These are phyloP conservation scores for Neomonachus schauinslandi DNA, from an alignment of 2,113 vertebrate genomes.

Conservation along the genomic window DNA sequence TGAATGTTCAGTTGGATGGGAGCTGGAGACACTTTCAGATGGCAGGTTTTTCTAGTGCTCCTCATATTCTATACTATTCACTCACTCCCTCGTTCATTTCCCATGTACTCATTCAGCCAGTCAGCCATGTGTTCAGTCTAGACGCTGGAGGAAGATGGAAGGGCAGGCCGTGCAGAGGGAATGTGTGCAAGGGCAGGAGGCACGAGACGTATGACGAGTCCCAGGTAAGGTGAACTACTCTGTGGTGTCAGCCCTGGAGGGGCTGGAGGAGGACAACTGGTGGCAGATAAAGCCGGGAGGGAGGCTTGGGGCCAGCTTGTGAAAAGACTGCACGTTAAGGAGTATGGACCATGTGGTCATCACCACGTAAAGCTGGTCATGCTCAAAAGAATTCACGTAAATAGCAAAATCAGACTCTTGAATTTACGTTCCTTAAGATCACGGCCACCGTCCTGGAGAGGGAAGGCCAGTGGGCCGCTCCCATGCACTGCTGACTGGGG, in stretches of 20 bases:
- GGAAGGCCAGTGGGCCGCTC: neutral
- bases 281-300: neutral
- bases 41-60: neutral
- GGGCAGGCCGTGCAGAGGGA: neutral
- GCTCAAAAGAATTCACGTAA: neutral
- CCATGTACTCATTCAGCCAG: neutral
- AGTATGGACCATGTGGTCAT: neutral
- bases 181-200: no score
- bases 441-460: neutral
- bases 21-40: neutral
- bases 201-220: neutral
- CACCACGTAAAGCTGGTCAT: neutral
- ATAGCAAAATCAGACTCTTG: neutral
- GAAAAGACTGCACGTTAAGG: neutral
- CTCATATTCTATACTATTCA: neutral
- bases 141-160: neutral
- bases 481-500: neutral
- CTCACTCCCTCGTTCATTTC: conserved; percentile 25
- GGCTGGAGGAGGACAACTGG: neutral
- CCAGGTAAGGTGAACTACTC: neutral
- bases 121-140: neutral
- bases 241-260: neutral
- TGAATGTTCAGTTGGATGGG: neutral
- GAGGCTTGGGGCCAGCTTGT: neutral
- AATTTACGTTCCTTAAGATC: conserved; percentile 13